A percentile compares a stretch with the other conserved stretches of the same genome.
Conservation (phyloP, 2,888 invertebrate species). For the Dicycla oo region DNA sequence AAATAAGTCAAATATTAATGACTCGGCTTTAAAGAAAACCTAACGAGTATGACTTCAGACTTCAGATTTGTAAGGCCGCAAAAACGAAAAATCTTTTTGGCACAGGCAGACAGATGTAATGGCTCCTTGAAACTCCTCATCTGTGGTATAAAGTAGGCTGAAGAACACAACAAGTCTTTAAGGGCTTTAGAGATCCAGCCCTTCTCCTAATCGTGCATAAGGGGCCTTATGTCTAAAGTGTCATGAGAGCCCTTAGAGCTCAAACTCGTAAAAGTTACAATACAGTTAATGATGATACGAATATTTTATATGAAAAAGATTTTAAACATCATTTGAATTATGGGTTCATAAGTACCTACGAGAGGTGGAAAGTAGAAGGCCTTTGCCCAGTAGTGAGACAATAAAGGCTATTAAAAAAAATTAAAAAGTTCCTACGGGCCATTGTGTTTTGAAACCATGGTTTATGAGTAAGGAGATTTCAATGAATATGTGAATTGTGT, state of each 20-base stretch:
- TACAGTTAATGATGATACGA: conserved; percentile 20
- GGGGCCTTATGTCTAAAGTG: conserved; percentile 59
- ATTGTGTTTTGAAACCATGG: conserved; percentile 16
- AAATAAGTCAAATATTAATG: conserved; percentile 47
- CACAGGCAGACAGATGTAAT: conserved; percentile 50
- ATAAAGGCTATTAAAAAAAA: too few species aligned
- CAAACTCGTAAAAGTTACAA: conserved; percentile 71
- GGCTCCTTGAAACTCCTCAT: conserved; percentile 44
- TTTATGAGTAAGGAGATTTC: conserved; percentile 23
- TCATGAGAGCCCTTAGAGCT: conserved; percentile 61
- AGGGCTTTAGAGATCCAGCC: conserved; percentile 51
- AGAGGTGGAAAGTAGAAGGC: too few species aligned
- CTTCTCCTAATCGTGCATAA: conserved; percentile 63
- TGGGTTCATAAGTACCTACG: neutral
- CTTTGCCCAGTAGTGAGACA: too few species aligned
- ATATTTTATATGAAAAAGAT: conserved; percentile 57
- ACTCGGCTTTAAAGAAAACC: conserved; percentile 28
- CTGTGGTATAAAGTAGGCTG: conserved; percentile 48
- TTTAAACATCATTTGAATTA: neutral
- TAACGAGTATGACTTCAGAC: conserved; percentile 38
- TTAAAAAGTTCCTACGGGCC: neutral
- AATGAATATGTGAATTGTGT: conserved; percentile 2
- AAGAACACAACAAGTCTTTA: conserved; percentile 56
- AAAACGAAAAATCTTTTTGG: conserved; percentile 33
- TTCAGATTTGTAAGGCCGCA: conserved; percentile 24